Evolutionary conservation across 92 coral and sea anemone species (phyloP).

Genomic region (Diadumene lineata): DNA sequence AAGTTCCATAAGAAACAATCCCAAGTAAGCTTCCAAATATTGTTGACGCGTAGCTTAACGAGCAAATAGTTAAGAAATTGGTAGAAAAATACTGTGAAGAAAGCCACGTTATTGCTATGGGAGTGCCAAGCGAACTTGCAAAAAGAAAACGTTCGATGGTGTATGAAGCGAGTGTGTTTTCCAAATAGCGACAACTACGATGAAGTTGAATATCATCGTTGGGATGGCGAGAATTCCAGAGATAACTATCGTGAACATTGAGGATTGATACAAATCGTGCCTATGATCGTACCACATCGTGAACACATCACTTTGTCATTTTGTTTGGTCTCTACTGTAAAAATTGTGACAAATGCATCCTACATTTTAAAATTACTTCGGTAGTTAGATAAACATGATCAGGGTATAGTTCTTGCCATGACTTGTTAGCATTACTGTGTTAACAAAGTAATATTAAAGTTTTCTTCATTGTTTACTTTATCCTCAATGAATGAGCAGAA

Average conservation of each 20-base stretch:
- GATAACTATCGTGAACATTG: not conserved
- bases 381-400: no score
- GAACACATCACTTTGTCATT: not conserved
- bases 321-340: no score
- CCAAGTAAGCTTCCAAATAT: not conserved
- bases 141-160: not conserved
- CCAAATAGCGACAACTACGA: not conserved
- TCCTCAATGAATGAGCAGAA: no score
- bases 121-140: no score
- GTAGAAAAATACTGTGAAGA: not conserved
- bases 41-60: not conserved
- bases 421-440: no score
- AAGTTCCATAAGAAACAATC: not conserved
- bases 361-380: no score
- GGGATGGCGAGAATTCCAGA: not conserved
- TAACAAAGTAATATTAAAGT: no score
- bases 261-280: not conserved
- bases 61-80: not conserved
- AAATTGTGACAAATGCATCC: no score
- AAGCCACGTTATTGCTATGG: not conserved
- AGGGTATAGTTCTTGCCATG: no score
- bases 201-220: not conserved
- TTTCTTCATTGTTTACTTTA: no score
- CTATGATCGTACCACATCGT: not conserved
- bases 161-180: constrained; percentile 3